A percentile compares a stretch with the other conserved stretches of the same genome.
phyloP scores from a whole-genome alignment of 2,797 vertebrate species.

The Microctenopoma lineatum region DNA sequence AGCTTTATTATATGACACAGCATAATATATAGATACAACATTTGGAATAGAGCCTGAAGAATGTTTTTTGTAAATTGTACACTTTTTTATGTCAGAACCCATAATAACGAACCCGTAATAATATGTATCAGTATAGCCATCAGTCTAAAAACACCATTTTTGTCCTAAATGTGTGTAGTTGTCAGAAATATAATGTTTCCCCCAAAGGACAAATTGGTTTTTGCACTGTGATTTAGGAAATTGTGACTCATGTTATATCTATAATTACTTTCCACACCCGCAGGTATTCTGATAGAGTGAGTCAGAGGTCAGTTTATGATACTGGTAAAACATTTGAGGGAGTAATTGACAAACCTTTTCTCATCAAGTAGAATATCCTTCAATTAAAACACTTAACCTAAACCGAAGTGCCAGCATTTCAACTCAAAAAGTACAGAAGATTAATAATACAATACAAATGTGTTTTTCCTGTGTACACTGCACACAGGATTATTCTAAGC shows the following conservation, averaged over 20 bases:
- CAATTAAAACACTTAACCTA: slow-evolving; percentile 2
- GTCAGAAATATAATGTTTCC: neutral
- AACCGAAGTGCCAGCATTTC: slow-evolving; percentile 3
- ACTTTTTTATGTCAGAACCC: neutral
- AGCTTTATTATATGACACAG: too few species aligned
- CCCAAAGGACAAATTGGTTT: neutral
- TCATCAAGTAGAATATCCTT: neutral
- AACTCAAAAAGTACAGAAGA: neutral
- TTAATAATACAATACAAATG: neutral
- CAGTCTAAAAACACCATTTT: neutral
- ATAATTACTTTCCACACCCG: slow-evolving; percentile 23
- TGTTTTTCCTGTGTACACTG: neutral
- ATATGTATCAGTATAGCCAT: neutral
- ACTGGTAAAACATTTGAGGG: slow-evolving; percentile 11
- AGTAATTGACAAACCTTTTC: slow-evolving; percentile 21
- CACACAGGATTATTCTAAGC: neutral
- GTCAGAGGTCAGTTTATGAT: slow-evolving; percentile 36
- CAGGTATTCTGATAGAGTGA: slow-evolving; percentile 2
- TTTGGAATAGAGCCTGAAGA: too few species aligned
- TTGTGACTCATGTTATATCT: slow-evolving; percentile 46
- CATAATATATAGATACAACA: too few species aligned
- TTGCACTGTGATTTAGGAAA: slow-evolving; percentile 30
- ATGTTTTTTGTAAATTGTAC: too few species aligned
- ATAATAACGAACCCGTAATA: too few species aligned
- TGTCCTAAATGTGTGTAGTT: neutral